Conservation (phyloP, 2,797 vertebrate genomes). For the Siniperca undulata region DNA sequence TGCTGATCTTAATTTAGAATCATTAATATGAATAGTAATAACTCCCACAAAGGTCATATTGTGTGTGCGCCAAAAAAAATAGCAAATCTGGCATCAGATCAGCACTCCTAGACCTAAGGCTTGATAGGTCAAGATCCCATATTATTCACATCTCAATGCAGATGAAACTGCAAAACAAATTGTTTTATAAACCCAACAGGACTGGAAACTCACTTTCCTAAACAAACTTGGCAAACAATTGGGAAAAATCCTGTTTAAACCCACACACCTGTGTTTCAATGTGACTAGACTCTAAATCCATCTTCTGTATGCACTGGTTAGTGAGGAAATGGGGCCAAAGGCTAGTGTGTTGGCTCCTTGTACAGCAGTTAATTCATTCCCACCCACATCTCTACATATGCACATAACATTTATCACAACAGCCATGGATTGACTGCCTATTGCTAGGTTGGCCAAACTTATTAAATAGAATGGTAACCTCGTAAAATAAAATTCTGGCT, state of each 20-base stretch:
- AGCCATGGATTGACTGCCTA: constrained; percentile 81
- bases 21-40: constrained; percentile 10
- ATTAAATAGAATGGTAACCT: constrained; percentile 42
- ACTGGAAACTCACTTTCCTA: constrained; percentile 5
- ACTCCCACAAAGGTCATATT: constrained; percentile 8
- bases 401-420: constrained; percentile 67
- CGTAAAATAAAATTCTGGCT: constrained; percentile 61
- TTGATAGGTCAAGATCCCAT: constrained; percentile 10
- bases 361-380: constrained; percentile 58
- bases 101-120: constrained; percentile 27
- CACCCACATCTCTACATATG: constrained; percentile 52
- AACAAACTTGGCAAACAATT: constrained; percentile 2
- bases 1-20: constrained; percentile 17
- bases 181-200: not conserved
- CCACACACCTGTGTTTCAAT: constrained; percentile 1
- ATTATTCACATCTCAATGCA: constrained; percentile 41
- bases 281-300: constrained; percentile 14
- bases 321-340: constrained; percentile 32
- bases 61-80: not conserved
- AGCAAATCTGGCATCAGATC: constrained; percentile 25
- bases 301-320: not conserved
- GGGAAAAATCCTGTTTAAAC: constrained; percentile 12
- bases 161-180: constrained; percentile 19
- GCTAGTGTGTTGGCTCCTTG: constrained; percentile 33
- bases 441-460: constrained; percentile 66